These are phyloP conservation scores for Drosophila nebulosa DNA, from an alignment of 1,140 invertebrate species.

Conservation along the genomic window DNA sequence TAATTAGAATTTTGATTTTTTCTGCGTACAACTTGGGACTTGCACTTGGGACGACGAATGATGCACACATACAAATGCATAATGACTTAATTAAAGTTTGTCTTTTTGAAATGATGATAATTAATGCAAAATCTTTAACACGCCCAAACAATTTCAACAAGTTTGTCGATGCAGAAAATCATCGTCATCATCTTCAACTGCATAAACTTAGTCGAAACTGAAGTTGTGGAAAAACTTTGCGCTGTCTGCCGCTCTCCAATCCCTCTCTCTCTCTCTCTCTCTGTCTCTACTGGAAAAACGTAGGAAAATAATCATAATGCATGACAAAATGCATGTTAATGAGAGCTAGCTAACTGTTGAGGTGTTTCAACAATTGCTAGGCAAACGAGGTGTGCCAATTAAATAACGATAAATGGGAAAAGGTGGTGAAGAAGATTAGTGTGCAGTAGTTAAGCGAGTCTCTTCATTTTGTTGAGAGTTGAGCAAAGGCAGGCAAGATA, in stretches of 20 bases:
- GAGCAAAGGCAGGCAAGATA: too few species aligned
- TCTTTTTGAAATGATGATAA: constrained; percentile 37
- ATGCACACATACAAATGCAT: constrained; percentile 60
- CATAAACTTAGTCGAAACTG: constrained; percentile 45
- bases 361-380: not conserved
- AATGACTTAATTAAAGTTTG: constrained; percentile 73
- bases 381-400: not conserved
- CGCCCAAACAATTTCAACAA: constrained; percentile 77
- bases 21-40: constrained; percentile 1
- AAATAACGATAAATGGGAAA: constrained; percentile 1
- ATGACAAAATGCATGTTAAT: constrained; percentile 52
- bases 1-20: constrained; percentile 60
- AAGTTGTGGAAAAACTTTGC: not conserved
- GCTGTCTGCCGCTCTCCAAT: too few species aligned
- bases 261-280: too few species aligned
- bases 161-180: constrained; percentile 67
- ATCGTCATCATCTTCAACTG: constrained; percentile 58
- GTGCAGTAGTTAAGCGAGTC: not conserved
- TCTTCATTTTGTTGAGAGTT: too few species aligned
- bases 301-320: constrained; percentile 52
- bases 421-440: not conserved
- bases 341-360: constrained; percentile 34
- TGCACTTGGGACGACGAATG: constrained; percentile 15
- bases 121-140: constrained; percentile 78
- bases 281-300: constrained; percentile 17